Percentiles rank a stretch among this genome's conserved stretches.
Conservation (phyloP, 2,888 invertebrate species). For the Aphidius colemani region DNA sequence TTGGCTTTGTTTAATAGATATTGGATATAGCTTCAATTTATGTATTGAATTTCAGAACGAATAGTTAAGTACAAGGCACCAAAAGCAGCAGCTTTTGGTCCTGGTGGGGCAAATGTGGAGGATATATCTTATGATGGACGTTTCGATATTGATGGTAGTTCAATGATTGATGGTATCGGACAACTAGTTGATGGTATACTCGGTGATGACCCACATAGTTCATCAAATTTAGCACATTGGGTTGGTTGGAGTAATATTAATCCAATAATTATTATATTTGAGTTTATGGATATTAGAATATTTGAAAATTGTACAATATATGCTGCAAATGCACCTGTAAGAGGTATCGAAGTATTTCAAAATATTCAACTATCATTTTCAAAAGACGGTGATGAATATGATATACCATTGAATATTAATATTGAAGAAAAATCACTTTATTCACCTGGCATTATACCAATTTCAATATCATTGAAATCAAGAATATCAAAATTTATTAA, state of each 20-base stretch:
- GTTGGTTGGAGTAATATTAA: slow-evolving; percentile 83
- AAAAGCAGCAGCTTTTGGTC: slow-evolving; percentile 68
- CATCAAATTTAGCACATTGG: slow-evolving; percentile 65
- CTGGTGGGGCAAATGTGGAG: slow-evolving; percentile 69
- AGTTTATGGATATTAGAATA: slow-evolving; percentile 77
- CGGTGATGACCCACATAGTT: slow-evolving; percentile 64
- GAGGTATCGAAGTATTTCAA: slow-evolving; percentile 81
- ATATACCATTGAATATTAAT: slow-evolving; percentile 66
- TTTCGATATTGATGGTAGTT: slow-evolving; percentile 60
- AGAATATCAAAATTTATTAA: slow-evolving; percentile 77
- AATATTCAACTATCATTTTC: slow-evolving; percentile 79
- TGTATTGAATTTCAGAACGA: slow-evolving; percentile 64
- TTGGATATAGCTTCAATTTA: not conserved
- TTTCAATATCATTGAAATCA: slow-evolving; percentile 76
- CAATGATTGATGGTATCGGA: slow-evolving; percentile 74
- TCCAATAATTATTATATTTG: slow-evolving; percentile 77
- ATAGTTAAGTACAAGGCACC: slow-evolving; percentile 72
- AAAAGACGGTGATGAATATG: slow-evolving; percentile 76
- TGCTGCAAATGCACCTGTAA: slow-evolving; percentile 70
- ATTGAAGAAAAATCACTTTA: slow-evolving; percentile 66
- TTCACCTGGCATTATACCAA: slow-evolving; percentile 62
- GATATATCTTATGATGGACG: slow-evolving; percentile 83
- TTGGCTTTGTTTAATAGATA: not conserved
- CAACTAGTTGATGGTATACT: slow-evolving; percentile 79
- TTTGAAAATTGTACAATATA: slow-evolving; percentile 63